Conservation (phyloP, 1,140 invertebrate genomes). For the Cheumatopsyche charites region DNA sequence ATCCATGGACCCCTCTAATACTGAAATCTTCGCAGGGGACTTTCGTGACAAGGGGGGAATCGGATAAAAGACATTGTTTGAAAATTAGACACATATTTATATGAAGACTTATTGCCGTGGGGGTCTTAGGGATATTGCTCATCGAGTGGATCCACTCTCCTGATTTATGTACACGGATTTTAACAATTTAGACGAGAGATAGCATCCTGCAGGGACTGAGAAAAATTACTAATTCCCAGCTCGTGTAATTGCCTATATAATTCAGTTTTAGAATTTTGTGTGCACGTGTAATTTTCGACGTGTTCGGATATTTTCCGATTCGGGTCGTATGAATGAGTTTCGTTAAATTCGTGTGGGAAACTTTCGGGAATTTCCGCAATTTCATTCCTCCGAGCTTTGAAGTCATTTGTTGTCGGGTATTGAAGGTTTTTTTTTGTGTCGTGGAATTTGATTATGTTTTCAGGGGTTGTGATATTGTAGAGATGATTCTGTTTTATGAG, state of each 20-base stretch:
- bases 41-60: conserved; percentile 18
- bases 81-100: conserved; percentile 49
- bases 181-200: conserved; percentile 7
- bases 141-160: conserved; percentile 29
- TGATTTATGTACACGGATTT: conserved; percentile 12
- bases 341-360: too few relatives aligned
- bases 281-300: neutral
- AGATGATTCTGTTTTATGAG: too few relatives aligned
- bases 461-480: too few relatives aligned
- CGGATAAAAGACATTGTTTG: conserved; percentile 47
- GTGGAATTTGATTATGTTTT: too few relatives aligned
- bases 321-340: too few relatives aligned
- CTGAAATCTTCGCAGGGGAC: conserved; percentile 7
- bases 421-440: too few relatives aligned
- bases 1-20: conserved; percentile 13
- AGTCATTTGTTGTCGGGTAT: too few relatives aligned
- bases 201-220: conserved; percentile 12
- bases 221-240: conserved; percentile 9
- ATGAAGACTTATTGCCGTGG: conserved; percentile 47
- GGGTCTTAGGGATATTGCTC: conserved; percentile 19
- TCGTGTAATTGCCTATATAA: neutral
- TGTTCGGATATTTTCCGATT: neutral
- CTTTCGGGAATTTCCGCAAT: too few relatives aligned
- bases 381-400: too few relatives aligned
- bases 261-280: neutral